These are phyloP conservation scores for Microtus ochrogaster DNA, from an alignment of 2,113 vertebrate genomes.

Conservation along the genomic window DNA sequence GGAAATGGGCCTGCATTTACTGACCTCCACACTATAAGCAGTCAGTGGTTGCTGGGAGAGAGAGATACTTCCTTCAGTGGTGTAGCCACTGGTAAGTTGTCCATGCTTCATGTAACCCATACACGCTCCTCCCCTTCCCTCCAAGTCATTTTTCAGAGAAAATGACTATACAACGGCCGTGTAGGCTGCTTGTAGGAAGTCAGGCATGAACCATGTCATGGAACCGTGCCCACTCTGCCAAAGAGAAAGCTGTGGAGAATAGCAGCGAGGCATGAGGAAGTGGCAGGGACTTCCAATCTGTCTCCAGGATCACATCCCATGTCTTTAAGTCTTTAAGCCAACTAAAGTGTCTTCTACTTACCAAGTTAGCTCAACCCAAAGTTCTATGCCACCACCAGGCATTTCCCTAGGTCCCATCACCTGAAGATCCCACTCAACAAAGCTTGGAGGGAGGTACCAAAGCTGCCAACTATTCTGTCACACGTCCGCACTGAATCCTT, in stretches of 20 bases:
- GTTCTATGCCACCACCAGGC: not conserved
- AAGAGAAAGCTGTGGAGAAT: not conserved
- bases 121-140: not conserved
- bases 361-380: not conserved
- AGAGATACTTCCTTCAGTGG: not conserved
- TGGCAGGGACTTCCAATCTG: not conserved
- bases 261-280: not conserved
- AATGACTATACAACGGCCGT: not conserved
- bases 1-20: no score
- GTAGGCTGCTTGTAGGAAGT: not conserved
- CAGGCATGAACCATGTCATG: not conserved
- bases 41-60: not conserved
- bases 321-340: conserved; percentile 47
- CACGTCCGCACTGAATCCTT: not conserved
- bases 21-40: not conserved
- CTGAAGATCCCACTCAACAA: not conserved
- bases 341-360: not conserved
- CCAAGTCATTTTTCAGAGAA: not conserved
- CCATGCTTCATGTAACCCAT: no score
- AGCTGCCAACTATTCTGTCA: not conserved
- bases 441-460: not conserved
- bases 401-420: not conserved
- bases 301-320: not conserved
- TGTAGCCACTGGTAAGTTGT: not conserved
- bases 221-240: not conserved